Base-by-base conservation (phyloP, 2,888 invertebrate species). In the Rhagium mordax region DNA sequence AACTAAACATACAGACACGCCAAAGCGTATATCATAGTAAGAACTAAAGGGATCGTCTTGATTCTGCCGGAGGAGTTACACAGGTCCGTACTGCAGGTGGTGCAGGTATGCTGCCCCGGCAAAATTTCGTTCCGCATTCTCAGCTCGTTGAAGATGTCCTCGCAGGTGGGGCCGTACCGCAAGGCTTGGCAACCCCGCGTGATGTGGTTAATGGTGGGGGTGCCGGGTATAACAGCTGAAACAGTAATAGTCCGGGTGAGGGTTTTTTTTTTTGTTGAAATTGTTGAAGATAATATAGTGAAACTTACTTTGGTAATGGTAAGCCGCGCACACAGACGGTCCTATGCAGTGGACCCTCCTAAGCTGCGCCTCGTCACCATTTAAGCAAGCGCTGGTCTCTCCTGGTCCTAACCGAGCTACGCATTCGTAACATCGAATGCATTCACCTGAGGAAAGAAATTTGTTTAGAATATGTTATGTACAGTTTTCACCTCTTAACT, bases 121-220 rank as follows among this genome's bases (percentile, higher is more conserved):
- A 83, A 59, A 10, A 85, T 79, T 24, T 81, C 75, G 15, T 82
- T 81, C 41, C 76, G 77, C 15, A 75, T 73, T 48, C 83, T 73
- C 21, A 84, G 70, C 27, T 84, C 81, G 61, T 84, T 81, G 74
- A 84, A 85, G 60, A 85, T 85, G 65, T 84, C 84, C 49, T 85
- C 85, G 65, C 85, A 85, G 0, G 84, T 84, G 3, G 82, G 81
- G 0, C 85, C 85, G 69, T 81, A 84, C 10, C 82, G 69, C 2
- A 83, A 49, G 0, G 83, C 83, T 69, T 85, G 85, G 65, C 85
- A 85, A 1, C 85, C 84, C 64, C 85, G 74, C n/a, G 81, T 84
- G 1, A 83, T 80, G 55, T 81, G 81, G 51, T 77, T 76, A 2
- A 79, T 73, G 1, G 79, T 74, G 15, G 80, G 81, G 5, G 77